phyloP scores from a whole-genome alignment of 2,797 vertebrate genomes.

The Spinus olivaceus region DNA sequence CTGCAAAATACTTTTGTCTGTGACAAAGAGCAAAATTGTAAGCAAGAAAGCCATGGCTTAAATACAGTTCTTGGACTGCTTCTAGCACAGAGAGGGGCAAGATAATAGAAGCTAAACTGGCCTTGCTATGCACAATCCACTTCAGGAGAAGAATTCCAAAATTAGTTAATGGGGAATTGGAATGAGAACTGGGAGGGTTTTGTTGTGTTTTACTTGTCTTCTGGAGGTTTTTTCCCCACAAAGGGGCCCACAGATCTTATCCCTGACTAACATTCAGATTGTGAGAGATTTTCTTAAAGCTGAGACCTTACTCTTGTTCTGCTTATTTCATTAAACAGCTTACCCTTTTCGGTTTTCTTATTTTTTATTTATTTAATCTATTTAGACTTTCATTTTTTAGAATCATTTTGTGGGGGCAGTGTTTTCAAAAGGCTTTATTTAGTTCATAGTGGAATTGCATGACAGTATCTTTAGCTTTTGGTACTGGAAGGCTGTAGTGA shows the following conservation, averaged over 20 bases:
- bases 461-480: background rate
- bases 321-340: background rate
- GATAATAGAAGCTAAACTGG: background rate
- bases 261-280: background rate
- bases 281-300: background rate
- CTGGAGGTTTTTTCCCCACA: rapidly evolving
- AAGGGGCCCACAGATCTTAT: background rate
- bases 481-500: background rate
- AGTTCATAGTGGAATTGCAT: background rate
- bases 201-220: background rate
- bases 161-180: background rate
- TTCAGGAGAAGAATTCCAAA: background rate
- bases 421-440: background rate
- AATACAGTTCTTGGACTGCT: background rate
- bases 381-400: background rate
- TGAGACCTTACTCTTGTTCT: background rate
- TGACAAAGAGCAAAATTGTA: background rate
- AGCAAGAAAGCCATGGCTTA: background rate
- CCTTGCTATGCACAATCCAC: background rate
- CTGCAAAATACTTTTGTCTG: background rate
- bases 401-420: background rate
- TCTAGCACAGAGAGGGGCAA: background rate
- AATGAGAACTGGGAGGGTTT: background rate
- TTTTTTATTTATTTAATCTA: background rate
- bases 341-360: background rate